phyloP scores from a whole-genome alignment of 2,888 invertebrate genomes.

The Cephonodes hylas region DNA sequence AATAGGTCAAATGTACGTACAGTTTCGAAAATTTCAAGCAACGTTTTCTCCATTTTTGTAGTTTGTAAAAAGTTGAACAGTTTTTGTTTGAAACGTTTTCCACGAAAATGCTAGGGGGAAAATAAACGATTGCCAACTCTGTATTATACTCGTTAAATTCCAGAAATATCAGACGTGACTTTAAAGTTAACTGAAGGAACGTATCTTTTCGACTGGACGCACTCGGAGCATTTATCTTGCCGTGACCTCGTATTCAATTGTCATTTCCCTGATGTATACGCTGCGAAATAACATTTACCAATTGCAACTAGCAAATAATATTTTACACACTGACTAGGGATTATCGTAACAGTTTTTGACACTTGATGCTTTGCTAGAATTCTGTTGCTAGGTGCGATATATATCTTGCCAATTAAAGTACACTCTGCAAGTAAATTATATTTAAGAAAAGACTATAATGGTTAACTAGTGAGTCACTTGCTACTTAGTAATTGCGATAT shows the following conservation, averaged over 20 bases:
- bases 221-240: background rate
- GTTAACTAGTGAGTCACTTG: too few species aligned
- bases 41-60: background rate
- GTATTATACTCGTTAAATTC: conserved; percentile 1
- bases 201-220: background rate
- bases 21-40: conserved; percentile 3
- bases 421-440: too few species aligned
- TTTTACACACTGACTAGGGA: too few species aligned
- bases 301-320: too few species aligned
- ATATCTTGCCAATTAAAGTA: too few species aligned
- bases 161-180: conserved; percentile 1
- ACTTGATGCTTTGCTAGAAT: too few species aligned
- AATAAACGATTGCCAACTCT: background rate
- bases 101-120: background rate
- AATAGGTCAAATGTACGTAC: background rate
- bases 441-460: too few species aligned
- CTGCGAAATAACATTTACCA: background rate
- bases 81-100: background rate
- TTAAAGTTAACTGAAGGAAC: background rate
- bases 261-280: background rate
- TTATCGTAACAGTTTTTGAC: too few species aligned
- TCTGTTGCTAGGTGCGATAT: too few species aligned
- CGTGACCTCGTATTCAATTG: background rate
- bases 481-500: too few species aligned
- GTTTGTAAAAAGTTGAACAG: background rate